Evolutionary conservation across 1,140 invertebrate species (phyloP), one percentile per base, ranked within the genome.

Genomic region (Macrocentrus cingulum): DNA sequence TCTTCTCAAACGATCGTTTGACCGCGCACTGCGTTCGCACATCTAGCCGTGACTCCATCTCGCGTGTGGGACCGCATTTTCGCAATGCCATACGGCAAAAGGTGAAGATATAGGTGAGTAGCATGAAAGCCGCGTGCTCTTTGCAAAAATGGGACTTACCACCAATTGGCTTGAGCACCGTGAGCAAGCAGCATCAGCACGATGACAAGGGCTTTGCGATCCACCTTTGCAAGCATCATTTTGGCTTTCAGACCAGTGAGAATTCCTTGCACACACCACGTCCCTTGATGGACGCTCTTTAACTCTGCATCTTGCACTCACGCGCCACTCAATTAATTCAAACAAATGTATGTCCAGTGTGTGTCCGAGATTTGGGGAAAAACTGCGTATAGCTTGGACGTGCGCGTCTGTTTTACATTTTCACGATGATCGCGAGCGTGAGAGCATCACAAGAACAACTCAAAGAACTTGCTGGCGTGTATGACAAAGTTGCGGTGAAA

Each of bases 121-220:
- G n/a, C n/a, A n/a, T n/a, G n/a, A 29, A 29, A 29, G 25, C 25
- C 25, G 4, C 4, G 9, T 29, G 25, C 48, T 61, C 39, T 45
- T 51, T 19, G 36, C 49, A 15, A 51, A n/a, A 13, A 15, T 15
- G 3, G 9, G 29, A 70, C 76, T 76, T 60, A 80, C 77, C 76
- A 80, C 77, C 77, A 80, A 63, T 80, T 80, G 32, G 77, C 77
- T 52, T 67, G 65, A 48, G 65, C 75, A 55, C 74, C 69, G 60
- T 74, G 70, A 56, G 70, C 71, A 65, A 76, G 57, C 64, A 75
- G 52, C 42, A 67, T 64, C 42, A 67, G 64, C 57, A 74, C 44
- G 42, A 65, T 48, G 53, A 69, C 51, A 41, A 74, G 56, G 20
- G 56, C 59, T 50, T 50, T 64, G 29, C 56, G 46, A 34, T 58